Evolutionary conservation across 1,140 invertebrate species (phyloP), one percentile per base, ranked within the genome.

Genomic region (Drosophila melanica): DNA sequence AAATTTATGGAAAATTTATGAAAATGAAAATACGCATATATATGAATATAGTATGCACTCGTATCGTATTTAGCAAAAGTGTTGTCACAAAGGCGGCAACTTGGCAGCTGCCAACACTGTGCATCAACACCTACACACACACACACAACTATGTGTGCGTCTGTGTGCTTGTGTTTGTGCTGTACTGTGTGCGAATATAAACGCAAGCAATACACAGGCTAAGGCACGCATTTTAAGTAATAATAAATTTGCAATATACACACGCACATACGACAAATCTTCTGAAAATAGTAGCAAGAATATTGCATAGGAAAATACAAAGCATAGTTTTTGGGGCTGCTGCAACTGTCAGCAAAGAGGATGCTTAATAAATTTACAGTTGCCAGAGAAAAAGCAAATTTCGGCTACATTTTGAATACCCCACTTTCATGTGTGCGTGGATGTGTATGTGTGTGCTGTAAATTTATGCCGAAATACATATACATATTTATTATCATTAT

Each of bases 81-180:
- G 82, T 77, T 73, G 55, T 62, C 73, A 82, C 64, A 82, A 86
- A 82, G 84, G 79, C 84, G 82, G 71, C 75, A 73, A 79, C 50
- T 72, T 81, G 81, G 70, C 82, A 89, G 84, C 79, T 86, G 82
- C 75, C 82, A 86, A 79, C 82, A 89, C 82, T 86, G 57, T 37
- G 68, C 82, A 79, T 86, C 82, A 86, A 87, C 79, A 86, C 72
- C 82, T 73, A 65, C 44, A 16, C 37, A 37, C 44, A 16, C 37
- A 37, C 33, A 12, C 23, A 20, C 33, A 35, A 9, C 7, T 37
- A 12, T 33, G 16, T 41, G 16, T 44, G 18, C 14, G 41, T 54
- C 50, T 20, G 35, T 14, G 27, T 27, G 12, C 27, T 16, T 33
- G 16, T 33, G 16, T 37, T n/a, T 20, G 41, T 54, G 55, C 18